phyloP scores from a whole-genome alignment of 2,113 vertebrate genomes.

The Tamias sibiricus region DNA sequence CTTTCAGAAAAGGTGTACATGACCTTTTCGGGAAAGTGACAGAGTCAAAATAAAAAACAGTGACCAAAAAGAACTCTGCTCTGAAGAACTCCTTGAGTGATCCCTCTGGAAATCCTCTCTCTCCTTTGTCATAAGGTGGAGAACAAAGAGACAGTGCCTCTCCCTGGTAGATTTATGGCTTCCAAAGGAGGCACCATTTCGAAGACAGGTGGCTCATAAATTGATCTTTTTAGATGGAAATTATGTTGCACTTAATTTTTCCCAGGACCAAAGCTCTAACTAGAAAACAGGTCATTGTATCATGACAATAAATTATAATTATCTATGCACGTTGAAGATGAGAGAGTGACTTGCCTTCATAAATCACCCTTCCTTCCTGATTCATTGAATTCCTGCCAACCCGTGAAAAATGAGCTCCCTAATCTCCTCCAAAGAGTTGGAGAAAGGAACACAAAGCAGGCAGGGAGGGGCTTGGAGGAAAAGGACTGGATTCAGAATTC shows the following conservation, averaged over 20 bases:
- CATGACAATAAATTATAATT: conserved; percentile 49
- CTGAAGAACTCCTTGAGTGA: background rate
- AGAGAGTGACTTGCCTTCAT: conserved; percentile 10
- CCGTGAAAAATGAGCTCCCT: background rate
- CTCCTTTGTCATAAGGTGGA: background rate
- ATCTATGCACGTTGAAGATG: conserved; percentile 49
- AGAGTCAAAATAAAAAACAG: background rate
- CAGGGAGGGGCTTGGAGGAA: background rate
- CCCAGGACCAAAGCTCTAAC: conserved; percentile 15
- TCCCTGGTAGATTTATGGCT: background rate
- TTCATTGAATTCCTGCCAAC: background rate
- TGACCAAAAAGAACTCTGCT: background rate
- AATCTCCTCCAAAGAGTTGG: conserved; percentile 30
- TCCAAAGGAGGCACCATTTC: background rate
- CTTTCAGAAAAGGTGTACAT: background rate
- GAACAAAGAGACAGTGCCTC: background rate
- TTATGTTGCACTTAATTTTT: conserved; percentile 56
- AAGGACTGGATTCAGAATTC: conserved; percentile 59
- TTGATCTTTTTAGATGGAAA: conserved; percentile 72
- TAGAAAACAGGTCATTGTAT: conserved; percentile 36
- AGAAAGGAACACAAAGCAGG: conserved; percentile 57
- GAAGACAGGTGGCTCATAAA: conserved; percentile 50
- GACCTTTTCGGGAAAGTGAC: background rate
- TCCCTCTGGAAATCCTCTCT: conserved; percentile 14
- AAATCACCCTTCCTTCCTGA: conserved; percentile 64